phyloP scores from a whole-genome alignment of 2,113 vertebrate species.

The Austrofundulus limnaeus region DNA sequence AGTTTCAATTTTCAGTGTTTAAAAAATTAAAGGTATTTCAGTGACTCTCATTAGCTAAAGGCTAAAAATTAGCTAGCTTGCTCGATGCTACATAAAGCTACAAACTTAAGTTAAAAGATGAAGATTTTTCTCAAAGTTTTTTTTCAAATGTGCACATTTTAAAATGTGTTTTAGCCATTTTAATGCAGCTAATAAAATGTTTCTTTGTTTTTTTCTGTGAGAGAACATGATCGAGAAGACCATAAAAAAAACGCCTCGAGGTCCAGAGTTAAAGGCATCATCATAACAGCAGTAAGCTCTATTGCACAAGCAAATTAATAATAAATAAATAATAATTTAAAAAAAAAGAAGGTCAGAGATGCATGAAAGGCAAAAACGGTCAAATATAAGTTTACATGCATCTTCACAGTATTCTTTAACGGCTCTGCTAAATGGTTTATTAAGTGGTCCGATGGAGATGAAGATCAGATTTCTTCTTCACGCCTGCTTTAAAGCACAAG shows the following conservation, averaged over 20 bases:
- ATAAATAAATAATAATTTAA: not conserved
- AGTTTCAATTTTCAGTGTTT: not conserved
- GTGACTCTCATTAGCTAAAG: slow-evolving; percentile 1
- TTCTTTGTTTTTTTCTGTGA: not conserved
- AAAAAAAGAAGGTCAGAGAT: slow-evolving; percentile 23
- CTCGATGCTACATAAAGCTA: slow-evolving; percentile 67
- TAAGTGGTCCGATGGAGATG: not conserved
- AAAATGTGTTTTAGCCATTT: slow-evolving; percentile 12
- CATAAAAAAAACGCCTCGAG: slow-evolving; percentile 7
- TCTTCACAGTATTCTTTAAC: slow-evolving; percentile 69
- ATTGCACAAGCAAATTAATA: slow-evolving; percentile 37
- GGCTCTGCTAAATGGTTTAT: too few relatives aligned
- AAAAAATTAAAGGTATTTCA: not conserved
- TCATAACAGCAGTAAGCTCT: slow-evolving; percentile 37
- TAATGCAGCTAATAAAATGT: not conserved
- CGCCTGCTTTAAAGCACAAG: too few relatives aligned
- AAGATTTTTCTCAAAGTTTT: slow-evolving; percentile 6
- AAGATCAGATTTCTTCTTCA: too few relatives aligned
- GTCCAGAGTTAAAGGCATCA: slow-evolving; percentile 38
- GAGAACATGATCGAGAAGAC: slow-evolving; percentile 1
- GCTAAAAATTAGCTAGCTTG: slow-evolving; percentile 14
- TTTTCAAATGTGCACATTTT: slow-evolving; percentile 2
- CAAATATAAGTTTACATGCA: slow-evolving; percentile 51
- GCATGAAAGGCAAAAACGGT: slow-evolving; percentile 38
- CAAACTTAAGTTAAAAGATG: slow-evolving; percentile 28